A percentile compares a stretch with the other conserved stretches of the same genome.
Evolutionary conservation across 2,797 vertebrate genomes (phyloP).

Genomic region (Mionectes olivaceus): DNA sequence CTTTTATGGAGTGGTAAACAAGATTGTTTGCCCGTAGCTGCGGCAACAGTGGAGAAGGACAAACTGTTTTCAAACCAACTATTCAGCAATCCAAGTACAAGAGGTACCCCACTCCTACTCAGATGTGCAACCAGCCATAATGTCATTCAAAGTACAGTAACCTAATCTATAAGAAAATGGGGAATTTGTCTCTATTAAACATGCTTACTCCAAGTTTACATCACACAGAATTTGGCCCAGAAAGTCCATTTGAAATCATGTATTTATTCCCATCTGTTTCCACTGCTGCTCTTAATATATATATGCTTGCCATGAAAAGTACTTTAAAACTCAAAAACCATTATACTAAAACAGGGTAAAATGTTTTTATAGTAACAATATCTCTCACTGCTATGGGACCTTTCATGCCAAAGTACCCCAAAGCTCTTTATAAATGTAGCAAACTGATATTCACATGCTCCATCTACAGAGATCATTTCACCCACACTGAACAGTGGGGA

Average conservation of each 20-base stretch:
- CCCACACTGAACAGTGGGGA: background rate
- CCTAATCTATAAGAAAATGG: background rate
- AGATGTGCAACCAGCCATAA: background rate
- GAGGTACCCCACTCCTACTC: background rate
- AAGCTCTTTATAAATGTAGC: constrained; percentile 60
- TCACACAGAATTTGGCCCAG: background rate
- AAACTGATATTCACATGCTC: constrained; percentile 61
- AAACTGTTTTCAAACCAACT: background rate
- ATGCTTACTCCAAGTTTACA: background rate
- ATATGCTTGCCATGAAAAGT: constrained; percentile 36
- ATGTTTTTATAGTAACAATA: constrained; percentile 69
- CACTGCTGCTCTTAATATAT: constrained; percentile 5
- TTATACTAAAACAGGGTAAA: constrained; percentile 56
- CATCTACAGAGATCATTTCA: constrained; percentile 63
- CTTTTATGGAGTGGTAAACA: background rate
- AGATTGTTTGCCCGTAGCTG: background rate
- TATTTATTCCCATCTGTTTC: constrained; percentile 23
- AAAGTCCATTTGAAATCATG: background rate
- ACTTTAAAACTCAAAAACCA: constrained; percentile 60
- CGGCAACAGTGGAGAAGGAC: background rate
- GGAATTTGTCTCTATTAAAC: background rate
- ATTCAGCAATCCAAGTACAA: background rate
- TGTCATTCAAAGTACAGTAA: background rate
- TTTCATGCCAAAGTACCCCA: constrained; percentile 60
- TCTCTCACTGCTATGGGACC: constrained; percentile 49